These are phyloP conservation scores for Trididemnum nubilum DNA, from an alignment of 23 tunicate genomes.

Conservation along the genomic window DNA sequence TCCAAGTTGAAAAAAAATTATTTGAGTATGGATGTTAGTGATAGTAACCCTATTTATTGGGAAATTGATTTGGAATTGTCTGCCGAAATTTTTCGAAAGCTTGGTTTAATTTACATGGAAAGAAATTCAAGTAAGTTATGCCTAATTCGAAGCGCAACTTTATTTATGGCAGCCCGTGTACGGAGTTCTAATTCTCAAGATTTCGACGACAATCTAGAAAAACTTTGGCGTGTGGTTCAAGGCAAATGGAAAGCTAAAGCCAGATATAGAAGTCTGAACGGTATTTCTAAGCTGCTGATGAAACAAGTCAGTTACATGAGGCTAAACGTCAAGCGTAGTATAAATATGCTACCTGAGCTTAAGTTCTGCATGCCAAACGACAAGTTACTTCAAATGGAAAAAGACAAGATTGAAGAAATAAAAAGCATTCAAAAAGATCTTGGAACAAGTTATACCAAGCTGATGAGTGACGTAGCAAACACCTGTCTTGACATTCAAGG, in stretches of 20 bases:
- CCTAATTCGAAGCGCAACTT: constrained; percentile 5
- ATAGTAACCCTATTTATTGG: no score
- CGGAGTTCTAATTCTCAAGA: neutral
- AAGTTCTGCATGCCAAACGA: neutral
- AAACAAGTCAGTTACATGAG: neutral
- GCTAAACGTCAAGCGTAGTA: neutral
- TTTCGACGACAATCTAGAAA: neutral
- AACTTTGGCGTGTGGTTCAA: neutral
- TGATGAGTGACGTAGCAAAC: neutral
- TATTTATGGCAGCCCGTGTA: neutral
- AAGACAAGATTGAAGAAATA: neutral
- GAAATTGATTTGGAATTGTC: no score
- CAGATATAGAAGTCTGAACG: neutral
- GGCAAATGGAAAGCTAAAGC: neutral
- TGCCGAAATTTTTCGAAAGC: neutral
- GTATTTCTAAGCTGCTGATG: neutral
- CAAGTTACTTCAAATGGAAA: neutral
- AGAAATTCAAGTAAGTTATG: neutral
- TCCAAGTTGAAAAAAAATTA: no score
- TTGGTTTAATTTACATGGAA: neutral
- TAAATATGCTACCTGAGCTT: neutral
- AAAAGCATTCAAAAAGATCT: neutral
- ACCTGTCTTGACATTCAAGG: neutral
- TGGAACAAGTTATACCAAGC: neutral
- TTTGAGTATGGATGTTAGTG: no score